Base-by-base conservation (phyloP, 2,113 vertebrate genomes). In the Pica pica region DNA sequence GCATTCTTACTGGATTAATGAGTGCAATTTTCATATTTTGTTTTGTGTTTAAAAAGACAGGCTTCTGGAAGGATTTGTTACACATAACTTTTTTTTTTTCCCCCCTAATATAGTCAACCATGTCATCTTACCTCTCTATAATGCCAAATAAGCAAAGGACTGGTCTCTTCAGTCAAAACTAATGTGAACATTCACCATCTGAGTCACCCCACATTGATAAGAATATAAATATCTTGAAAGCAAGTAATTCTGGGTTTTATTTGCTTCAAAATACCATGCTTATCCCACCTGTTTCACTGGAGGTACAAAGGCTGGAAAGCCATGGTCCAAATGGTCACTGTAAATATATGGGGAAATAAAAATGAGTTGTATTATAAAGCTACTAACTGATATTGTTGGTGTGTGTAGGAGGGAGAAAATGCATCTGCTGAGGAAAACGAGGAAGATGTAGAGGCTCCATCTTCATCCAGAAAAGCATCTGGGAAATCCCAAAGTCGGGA, bases 391-490 rank as follows among this genome's bases (percentile, higher is more conserved):
- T 47, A 1, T 23, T 80, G 33, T 76, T 88, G 64, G 22, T 87
- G 33, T 86, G 56, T 28, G 13, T 63, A 98, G 95, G 98, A 98
- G 55, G 97, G 96, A 0, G 96, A 95, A 77, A 97, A 93, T 68
- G 71, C 52, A 0, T 83, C 84, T 67, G 80, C 65, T n/a, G 97
- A 97, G 65, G 98, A 98, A 79, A 97, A 97, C 2, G 9, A 46
- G 5, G 96, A 97, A n/a, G 98, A 98, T 47, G 30, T 73, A 20
- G 97, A 98, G 78, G 97, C 87, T 70, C 96, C 98, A 1, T 98
- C 98, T 60, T 98, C 98, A 37, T 98, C 98, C 53, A 97, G 81
- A 81, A 96, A 97, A 82, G 76, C 92, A n/a, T 92, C 95, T 7
- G 44, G 70, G 39, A 98, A 95, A 52, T 93, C 91, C 46, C 97